Percentiles rank a stretch among this genome's conserved stretches.
Evolutionary conservation across 2,797 vertebrate species (phyloP).

Genomic region (Aphelocoma californica): DNA sequence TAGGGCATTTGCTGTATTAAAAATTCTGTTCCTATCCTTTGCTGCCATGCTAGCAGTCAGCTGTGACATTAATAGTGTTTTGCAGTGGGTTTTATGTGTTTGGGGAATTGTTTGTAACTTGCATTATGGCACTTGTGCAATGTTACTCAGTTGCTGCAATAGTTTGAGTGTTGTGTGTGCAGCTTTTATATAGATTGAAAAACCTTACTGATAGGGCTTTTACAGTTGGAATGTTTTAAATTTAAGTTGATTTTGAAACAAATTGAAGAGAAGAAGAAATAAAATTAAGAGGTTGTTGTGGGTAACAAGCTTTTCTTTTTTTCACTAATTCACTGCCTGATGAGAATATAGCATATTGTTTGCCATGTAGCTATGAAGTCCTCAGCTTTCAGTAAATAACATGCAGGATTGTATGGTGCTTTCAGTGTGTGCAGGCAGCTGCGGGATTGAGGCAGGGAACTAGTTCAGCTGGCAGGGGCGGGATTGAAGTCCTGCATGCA

Average conservation of each 20-base stretch:
- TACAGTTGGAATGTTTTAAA: neutral
- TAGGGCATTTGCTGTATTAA: neutral
- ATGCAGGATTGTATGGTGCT: neutral
- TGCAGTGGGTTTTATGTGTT: neutral
- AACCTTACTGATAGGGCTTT: neutral
- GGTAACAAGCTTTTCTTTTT: neutral
- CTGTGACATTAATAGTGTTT: neutral
- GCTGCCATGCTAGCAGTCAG: neutral
- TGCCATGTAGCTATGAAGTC: neutral
- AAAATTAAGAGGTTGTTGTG: neutral
- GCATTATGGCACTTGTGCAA: neutral
- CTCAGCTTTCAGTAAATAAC: neutral
- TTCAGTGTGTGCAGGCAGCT: neutral
- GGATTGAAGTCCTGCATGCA: neutral
- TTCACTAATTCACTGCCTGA: neutral
- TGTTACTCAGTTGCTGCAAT: neutral
- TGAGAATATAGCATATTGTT: neutral
- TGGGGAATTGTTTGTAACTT: neutral
- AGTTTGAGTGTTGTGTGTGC: neutral
- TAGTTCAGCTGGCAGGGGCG: neutral
- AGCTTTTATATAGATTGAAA: neutral
- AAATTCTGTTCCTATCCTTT: neutral
- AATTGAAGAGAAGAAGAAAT: neutral
- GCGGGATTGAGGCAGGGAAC: neutral
- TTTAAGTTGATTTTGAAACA: neutral